Base-by-base conservation (phyloP, 2,888 invertebrate genomes). In the Pheosia gnoma region DNA sequence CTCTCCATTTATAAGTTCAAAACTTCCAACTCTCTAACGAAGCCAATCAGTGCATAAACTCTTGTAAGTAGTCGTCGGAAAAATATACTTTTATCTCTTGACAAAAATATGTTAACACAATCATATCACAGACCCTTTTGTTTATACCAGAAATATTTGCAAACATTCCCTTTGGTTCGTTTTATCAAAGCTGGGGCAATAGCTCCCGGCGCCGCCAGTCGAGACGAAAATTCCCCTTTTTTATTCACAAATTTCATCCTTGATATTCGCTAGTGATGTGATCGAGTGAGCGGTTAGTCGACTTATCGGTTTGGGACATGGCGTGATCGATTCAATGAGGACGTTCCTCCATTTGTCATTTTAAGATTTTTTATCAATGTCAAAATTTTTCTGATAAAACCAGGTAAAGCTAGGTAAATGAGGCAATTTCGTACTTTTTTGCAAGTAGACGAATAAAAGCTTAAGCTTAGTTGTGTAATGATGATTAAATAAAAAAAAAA, bases 141-240 rank as follows among this genome's bases (percentile, higher is more conserved):
- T 53, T 53, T 63, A 41, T 43, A 49, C 53, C 51, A 51, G 51
- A 66, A 72, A 61, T 62, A 68, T 65, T 65, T 47, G 36, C 55
- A 4, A 60, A 61, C 47, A 66, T 65, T 61, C 51, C 62, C 61
- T 62, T 56, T 61, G 39, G 37, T 55, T 58, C 36, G n/a, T 51
- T 65, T 49, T 36, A 64, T 59, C 70, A 55, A 52, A 66, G 62
- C 51, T 39, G 36, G 41, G 36, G 55, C 53, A 51, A 61, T 69
- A 58, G 60, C 62, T 60, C 53, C 53, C 37, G 70, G 66, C 67
- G 65, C 67, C 76, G 60, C 61, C 58, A 58, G 70, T 66, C 70
- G 66, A 55, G 76, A 67, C 74, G 65, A 54, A 66, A 63, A 67
- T 67, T 62, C 58, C 57, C 45, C 70, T 25, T 73, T 74, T 75